A percentile compares a stretch with the other conserved stretches of the same genome.
These are phyloP conservation scores for Scelioninae gen. 1 DNA, from an alignment of 2,888 invertebrate species.

Conservation along the genomic window DNA sequence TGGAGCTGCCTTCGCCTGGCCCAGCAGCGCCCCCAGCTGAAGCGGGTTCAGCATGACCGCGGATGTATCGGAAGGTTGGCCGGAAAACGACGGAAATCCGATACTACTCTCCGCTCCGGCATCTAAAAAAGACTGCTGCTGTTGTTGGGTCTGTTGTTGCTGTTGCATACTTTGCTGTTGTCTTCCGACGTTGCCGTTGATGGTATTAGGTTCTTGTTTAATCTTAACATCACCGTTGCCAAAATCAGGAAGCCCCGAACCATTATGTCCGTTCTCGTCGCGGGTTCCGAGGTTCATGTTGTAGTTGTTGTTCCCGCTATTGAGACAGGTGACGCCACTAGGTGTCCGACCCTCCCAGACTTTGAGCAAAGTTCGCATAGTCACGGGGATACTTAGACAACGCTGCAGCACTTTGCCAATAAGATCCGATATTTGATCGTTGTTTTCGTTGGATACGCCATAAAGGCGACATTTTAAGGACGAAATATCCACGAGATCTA, in stretches of 20 bases:
- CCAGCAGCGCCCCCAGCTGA: slow-evolving; percentile 80
- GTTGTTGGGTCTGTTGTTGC: slow-evolving; percentile 72
- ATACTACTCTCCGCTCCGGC: slow-evolving; percentile 85
- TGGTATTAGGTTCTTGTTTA: slow-evolving; percentile 82
- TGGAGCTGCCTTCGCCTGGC: slow-evolving; percentile 75
- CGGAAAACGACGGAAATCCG: slow-evolving; percentile 85
- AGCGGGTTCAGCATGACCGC: slow-evolving; percentile 82
- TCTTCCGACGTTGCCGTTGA: slow-evolving; percentile 79
- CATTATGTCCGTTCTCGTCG: slow-evolving; percentile 80
- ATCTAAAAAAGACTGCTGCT: slow-evolving; percentile 84
- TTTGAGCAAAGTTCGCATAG: slow-evolving; percentile 93
- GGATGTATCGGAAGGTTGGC: slow-evolving; percentile 83
- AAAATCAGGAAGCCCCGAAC: slow-evolving; percentile 81
- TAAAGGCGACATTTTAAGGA: slow-evolving; percentile 92
- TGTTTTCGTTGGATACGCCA: slow-evolving; percentile 83
- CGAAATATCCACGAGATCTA: slow-evolving; percentile 92
- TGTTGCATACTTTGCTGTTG: slow-evolving; percentile 75
- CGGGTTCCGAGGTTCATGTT: slow-evolving; percentile 88
- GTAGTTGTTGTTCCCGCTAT: slow-evolving; percentile 85
- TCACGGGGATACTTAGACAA: slow-evolving; percentile 96
- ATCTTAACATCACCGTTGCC: slow-evolving; percentile 82
- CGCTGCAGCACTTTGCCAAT: slow-evolving; percentile 91
- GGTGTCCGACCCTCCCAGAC: slow-evolving; percentile 91
- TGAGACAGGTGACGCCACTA: slow-evolving; percentile 84
- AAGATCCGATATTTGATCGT: slow-evolving; percentile 85